Base-by-base conservation (phyloP, 2,113 vertebrate species). In the Mesocricetus auratus region DNA sequence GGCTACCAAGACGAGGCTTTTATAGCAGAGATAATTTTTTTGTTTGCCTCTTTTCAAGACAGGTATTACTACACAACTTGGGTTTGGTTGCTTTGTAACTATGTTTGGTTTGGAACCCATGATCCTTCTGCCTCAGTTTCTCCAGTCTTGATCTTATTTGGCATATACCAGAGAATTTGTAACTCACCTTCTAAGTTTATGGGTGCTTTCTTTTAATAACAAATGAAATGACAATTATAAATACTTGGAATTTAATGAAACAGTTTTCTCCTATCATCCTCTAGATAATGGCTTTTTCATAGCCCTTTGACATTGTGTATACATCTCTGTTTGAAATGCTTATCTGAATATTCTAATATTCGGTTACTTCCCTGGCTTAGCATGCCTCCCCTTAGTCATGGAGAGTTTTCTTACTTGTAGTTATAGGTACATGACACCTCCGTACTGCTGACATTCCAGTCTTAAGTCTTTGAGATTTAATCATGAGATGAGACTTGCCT, bases 231-330 rank as follows among this genome's bases (percentile, higher is more conserved):
- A 78, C 47, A 78, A 69, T 66, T 71, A 66, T 26, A 78, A 21
- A 71, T 53, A 86, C 45, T 89, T 45, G 69, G 56, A 56, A 39
- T 58, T 68, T 81, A 79, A 96, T 94, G 22, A 86, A 85, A 90
- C 2, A 47, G 12, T 69, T 91, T 66, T 36, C 73, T 26, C 19
- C 21, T n/a, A 47, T 53, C 60, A 19, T 94, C 58, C 64, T 64
- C 19, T 47, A 94, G 53, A 62, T 88, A 85, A n/a, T 68, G 73
- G 60, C 89, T 91, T 86, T 36, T 60, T 83, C 36, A 73, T 10
- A 90, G 26, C 11, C 69, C 64, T n/a, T 9, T 79, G 58, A 1
- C 12, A 11, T 94, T 90, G 69, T 36, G 42, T 64, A 13, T 5
- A 45, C 24, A 2, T 9, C 29, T 85, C 60, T 62, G 45, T 62